Conservation (phyloP, 2,113 vertebrate genomes). For the Motacilla alba region DNA sequence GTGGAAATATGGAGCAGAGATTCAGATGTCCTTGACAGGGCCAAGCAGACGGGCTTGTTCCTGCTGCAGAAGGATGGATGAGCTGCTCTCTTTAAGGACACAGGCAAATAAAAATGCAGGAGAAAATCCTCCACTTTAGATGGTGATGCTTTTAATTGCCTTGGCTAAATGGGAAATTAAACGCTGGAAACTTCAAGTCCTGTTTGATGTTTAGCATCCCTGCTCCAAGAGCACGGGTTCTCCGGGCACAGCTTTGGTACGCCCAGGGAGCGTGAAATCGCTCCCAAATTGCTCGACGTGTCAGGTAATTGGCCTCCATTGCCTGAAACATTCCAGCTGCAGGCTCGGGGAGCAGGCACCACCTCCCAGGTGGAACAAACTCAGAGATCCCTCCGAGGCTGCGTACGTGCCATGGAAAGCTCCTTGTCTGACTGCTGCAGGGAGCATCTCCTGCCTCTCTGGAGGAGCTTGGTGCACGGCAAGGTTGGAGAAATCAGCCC, state of each 20-base stretch:
- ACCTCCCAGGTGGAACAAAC: neutral
- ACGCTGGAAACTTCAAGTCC: constrained; percentile 7
- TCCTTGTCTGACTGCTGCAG: neutral
- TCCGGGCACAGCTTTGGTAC: neutral
- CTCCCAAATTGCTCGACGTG: neutral
- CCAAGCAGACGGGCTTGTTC: neutral
- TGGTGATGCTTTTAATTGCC: constrained; percentile 47
- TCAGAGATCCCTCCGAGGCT: neutral
- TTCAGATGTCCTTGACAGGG: neutral
- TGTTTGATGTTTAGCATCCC: constrained; percentile 36
- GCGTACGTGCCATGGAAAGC: neutral
- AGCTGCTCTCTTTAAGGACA: neutral
- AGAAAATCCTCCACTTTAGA: neutral
- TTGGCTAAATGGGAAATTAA: constrained; percentile 54
- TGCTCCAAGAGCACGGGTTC: neutral
- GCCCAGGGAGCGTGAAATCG: constrained; percentile 29
- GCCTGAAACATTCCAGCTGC: neutral
- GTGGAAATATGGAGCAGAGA: neutral
- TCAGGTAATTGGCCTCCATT: constrained; percentile 1
- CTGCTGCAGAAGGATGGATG: neutral
- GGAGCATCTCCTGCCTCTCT: neutral
- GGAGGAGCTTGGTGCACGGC: neutral
- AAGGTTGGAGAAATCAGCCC: neutral
- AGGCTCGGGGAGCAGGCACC: neutral
- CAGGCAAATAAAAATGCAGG: constrained; percentile 41